phyloP scores from a whole-genome alignment of 1,140 invertebrate genomes.

The Zaprionus africanus region DNA sequence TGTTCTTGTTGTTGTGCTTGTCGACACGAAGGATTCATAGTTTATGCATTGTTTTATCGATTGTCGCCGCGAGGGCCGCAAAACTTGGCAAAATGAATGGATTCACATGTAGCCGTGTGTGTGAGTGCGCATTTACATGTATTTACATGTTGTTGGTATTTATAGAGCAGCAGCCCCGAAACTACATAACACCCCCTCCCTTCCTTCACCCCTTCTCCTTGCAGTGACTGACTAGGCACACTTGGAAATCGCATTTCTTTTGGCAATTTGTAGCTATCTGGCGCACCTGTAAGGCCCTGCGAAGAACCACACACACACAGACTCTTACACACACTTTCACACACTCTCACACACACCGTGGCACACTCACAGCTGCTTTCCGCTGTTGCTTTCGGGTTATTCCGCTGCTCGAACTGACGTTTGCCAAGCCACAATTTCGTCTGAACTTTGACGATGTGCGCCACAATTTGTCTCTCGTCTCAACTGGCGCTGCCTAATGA shows the following conservation, averaged over 20 bases:
- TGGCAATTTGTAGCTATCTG: conserved; percentile 51
- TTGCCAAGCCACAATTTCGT: conserved; percentile 72
- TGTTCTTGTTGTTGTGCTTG: conserved; percentile 29
- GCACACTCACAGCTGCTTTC: conserved; percentile 7
- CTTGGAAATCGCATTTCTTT: conserved; percentile 61
- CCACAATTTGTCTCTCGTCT: conserved; percentile 29
- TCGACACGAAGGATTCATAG: conserved; percentile 73
- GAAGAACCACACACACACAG: background rate
- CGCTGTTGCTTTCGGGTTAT: conserved; percentile 54
- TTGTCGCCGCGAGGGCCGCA: conserved; percentile 59
- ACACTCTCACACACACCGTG: conserved; percentile 3
- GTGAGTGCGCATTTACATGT: conserved; percentile 37
- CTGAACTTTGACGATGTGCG: conserved; percentile 64
- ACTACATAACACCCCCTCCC: background rate
- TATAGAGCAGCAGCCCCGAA: conserved; percentile 45
- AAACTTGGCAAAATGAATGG: conserved; percentile 1
- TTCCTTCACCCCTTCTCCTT: background rate
- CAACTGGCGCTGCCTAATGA: conserved; percentile 57
- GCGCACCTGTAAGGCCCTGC: conserved; percentile 40
- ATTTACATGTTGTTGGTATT: conserved; percentile 52
- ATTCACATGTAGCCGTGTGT: conserved; percentile 37
- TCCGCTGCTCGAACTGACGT: conserved; percentile 64
- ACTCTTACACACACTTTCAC: background rate
- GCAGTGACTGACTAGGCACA: conserved; percentile 30
- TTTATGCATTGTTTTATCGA: conserved; percentile 82